Base-by-base conservation (phyloP, 2,888 invertebrate species). In the Melanostoma mellinum region DNA sequence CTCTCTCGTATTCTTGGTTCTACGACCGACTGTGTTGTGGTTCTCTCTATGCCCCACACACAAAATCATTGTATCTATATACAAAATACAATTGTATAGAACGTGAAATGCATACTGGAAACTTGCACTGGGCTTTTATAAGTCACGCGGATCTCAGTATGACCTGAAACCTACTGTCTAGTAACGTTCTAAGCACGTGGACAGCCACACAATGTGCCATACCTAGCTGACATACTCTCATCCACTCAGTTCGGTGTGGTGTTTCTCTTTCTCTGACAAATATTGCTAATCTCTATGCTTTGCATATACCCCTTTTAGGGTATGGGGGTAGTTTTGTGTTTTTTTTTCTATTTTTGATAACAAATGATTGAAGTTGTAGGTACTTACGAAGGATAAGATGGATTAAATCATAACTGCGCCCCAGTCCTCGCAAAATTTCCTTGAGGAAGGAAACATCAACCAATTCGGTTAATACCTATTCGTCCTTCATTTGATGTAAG, bases 61-160 rank as follows among this genome's bases (percentile, higher is more conserved):
- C 71, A 75, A 58, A 32, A 38, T 38, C 20, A 35, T 53, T 46
- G 46, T 68, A 53, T 50, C 35, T 35, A 46, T 75, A 77, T 53
- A 61, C 30, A 53, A 50, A 68, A 60, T 55, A 46, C 73, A 53
- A 63, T 32, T 38, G 81, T 68, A 56, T 68, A 76, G 76, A 81
- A 72, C 73, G 72, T 82, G 78, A 78, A 79, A 79, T 84, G 79
- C 84, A 84, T 69, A 84, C 76, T 82, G 71, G 72, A 76, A 85
- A 80, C 80, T 85, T 85, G 85, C 80, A 80, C 38, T 79, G 84
- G 84, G 71, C 84, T 85, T 79, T 79, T 72, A 46, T 44, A 88
- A 89, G 91, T 90, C 91, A 91, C 91, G 91, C 90, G 91, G 91
- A 90, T 89, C 88, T 88, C 88, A 88, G 87, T 90, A 90, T 90